Percentiles rank a stretch among this genome's conserved stretches.
Evolutionary conservation across 1,140 invertebrate species (phyloP).

Genomic region (Pectinophora gossypiella): DNA sequence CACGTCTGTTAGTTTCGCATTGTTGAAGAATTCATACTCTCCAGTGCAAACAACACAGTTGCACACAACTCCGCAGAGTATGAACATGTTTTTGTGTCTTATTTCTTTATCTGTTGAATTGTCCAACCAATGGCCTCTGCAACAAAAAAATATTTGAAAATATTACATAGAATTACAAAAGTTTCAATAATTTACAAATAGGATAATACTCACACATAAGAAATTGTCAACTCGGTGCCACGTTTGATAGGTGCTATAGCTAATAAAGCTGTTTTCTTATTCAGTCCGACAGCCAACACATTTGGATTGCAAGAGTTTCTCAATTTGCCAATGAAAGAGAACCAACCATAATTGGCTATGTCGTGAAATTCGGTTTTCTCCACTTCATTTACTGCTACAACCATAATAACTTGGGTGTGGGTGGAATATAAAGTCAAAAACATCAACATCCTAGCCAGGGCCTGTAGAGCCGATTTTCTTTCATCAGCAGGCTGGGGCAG

Average conservation of each 20-base stretch:
- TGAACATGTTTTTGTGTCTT: conserved; percentile 5
- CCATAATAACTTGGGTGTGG: neutral
- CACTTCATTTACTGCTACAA: neutral
- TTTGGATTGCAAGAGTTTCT: conserved; percentile 12
- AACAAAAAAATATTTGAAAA: no score
- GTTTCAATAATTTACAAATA: no score
- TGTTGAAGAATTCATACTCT: neutral
- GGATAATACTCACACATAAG: conserved; percentile 14
- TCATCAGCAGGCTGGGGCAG: conserved; percentile 1
- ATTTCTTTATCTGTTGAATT: neutral
- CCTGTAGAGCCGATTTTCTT: neutral
- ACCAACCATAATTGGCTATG: conserved; percentile 6
- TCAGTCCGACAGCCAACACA: conserved; percentile 4
- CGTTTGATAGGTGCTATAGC: conserved; percentile 9
- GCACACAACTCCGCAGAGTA: neutral
- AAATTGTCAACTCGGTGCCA: conserved; percentile 10
- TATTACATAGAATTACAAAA: no score
- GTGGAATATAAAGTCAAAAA: neutral
- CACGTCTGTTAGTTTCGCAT: neutral
- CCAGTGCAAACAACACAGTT: conserved; percentile 6
- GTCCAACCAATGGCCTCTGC: conserved; percentile 8
- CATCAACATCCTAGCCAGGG: conserved; percentile 8
- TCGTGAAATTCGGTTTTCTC: neutral
- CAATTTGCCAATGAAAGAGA: conserved; percentile 10
- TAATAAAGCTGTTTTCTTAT: conserved; percentile 7